Evolutionary conservation across 37 sponge, comb jelly and placozoan species (phyloP).

Genomic region (Tethya wilhelma): DNA sequence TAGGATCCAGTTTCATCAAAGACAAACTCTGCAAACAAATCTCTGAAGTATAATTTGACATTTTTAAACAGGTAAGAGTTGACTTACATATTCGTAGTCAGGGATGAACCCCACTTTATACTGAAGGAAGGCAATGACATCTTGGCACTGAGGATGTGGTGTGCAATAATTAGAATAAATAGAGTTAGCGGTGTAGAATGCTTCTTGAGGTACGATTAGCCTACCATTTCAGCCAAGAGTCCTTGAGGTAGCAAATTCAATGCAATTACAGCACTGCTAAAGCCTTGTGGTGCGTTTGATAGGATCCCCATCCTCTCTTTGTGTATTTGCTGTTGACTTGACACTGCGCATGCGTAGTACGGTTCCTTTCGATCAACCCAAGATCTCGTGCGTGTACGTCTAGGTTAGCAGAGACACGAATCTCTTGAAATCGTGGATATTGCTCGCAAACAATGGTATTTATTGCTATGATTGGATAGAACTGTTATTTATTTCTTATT

Average conservation of each 20-base stretch:
- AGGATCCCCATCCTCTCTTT: conserved; percentile 76
- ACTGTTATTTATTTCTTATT: not conserved
- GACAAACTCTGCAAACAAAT: conserved; percentile 10
- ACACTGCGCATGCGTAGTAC: conserved; percentile 31
- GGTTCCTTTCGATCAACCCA: not conserved
- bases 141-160: conserved; percentile 62
- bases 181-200: not conserved
- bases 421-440: no score
- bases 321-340: no score
- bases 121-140: conserved; percentile 79
- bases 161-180: conserved; percentile 15
- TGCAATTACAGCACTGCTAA: conserved; percentile 51
- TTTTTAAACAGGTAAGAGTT: no score
- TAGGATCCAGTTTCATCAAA: not conserved
- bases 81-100: no score
- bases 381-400: not conserved
- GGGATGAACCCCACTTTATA: conserved; percentile 61
- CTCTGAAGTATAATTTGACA: conserved; percentile 34
- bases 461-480: not conserved
- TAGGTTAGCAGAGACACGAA: not conserved
- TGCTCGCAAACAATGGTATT: no score
- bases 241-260: conserved; percentile 80
- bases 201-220: not conserved
- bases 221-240: conserved; percentile 80
- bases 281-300: conserved; percentile 69